Percentiles rank a stretch among this genome's conserved stretches.
Conservation (phyloP, 2,888 invertebrate genomes). For the Masnerella sp. region DNA sequence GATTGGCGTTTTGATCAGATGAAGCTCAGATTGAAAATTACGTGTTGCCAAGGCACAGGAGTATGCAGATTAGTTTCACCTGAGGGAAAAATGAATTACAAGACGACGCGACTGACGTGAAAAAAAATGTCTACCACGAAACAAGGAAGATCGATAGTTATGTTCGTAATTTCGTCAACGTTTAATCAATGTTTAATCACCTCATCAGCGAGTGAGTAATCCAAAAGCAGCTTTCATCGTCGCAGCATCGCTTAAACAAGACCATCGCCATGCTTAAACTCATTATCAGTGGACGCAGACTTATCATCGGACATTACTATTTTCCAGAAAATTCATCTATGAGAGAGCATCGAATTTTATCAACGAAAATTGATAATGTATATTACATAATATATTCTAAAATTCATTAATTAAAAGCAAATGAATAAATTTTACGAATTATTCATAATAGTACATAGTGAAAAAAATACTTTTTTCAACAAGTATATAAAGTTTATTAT, state of each 20-base stretch:
- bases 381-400: no score
- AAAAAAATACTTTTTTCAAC: no score
- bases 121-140: slow-evolving; percentile 63
- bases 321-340: slow-evolving; percentile 8
- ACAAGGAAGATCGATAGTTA: slow-evolving; percentile 70
- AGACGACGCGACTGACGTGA: slow-evolving; percentile 36
- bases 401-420: no score
- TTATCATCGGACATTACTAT: slow-evolving; percentile 29
- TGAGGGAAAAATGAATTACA: slow-evolving; percentile 43
- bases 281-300: slow-evolving; percentile 68
- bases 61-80: slow-evolving; percentile 35
- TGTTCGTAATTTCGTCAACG: slow-evolving; percentile 72
- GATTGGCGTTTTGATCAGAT: slow-evolving; percentile 2
- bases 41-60: not conserved
- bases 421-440: no score
- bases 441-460: no score
- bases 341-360: not conserved
- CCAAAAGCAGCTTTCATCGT: slow-evolving; percentile 67
- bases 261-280: slow-evolving; percentile 68
- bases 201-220: slow-evolving; percentile 72
- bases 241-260: slow-evolving; percentile 64
- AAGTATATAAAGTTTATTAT: no score
- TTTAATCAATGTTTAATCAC: slow-evolving; percentile 76
- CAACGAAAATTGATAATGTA: no score
- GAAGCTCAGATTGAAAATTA: slow-evolving; percentile 34